phyloP scores from a whole-genome alignment of 2,888 invertebrate genomes.

The Pogonocherus hispidulus region DNA sequence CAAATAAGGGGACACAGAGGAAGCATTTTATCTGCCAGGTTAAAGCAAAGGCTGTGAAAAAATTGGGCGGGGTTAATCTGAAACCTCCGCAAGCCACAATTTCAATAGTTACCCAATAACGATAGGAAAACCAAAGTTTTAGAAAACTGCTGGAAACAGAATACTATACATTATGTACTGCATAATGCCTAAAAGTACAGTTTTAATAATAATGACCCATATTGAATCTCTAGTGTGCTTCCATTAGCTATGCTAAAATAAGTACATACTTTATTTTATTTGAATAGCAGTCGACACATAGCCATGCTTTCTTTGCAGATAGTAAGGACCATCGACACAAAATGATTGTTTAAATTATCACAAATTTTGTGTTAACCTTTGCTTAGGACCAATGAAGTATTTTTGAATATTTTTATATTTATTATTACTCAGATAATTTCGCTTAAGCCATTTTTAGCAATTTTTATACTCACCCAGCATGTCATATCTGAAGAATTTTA shows the following conservation, averaged over 20 bases:
- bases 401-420: not conserved
- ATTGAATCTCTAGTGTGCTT: no score
- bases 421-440: not conserved
- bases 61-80: slow-evolving; percentile 36
- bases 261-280: no score
- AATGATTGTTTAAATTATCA: not conserved
- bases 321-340: not conserved
- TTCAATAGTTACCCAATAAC: slow-evolving; percentile 8
- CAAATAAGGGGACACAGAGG: slow-evolving; percentile 73
- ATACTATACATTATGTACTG: not conserved
- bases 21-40: slow-evolving; percentile 80
- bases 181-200: no score
- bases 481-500: not conserved
- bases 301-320: not conserved
- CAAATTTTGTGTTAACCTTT: not conserved
- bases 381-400: slow-evolving; percentile 17
- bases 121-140: not conserved
- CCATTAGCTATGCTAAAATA: no score
- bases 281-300: no score
- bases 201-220: no score
- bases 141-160: not conserved
- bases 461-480: not conserved
- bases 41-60: slow-evolving; percentile 51
- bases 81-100: slow-evolving; percentile 44
- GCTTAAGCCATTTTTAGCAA: not conserved